Base-by-base conservation (phyloP, 2,888 invertebrate genomes). In the Muscina levida region DNA sequence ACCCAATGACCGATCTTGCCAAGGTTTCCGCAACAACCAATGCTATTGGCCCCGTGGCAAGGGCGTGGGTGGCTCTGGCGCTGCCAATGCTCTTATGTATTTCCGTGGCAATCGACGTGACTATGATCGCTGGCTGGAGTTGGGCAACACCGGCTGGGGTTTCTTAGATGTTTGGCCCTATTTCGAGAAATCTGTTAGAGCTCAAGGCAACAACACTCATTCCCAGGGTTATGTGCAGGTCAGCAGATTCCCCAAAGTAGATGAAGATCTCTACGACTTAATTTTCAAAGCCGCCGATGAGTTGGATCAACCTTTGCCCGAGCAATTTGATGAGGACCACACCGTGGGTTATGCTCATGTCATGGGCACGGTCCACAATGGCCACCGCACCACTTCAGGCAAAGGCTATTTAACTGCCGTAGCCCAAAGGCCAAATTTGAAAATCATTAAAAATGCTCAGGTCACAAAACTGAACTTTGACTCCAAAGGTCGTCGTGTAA, bases 261-360 rank as follows among this genome's bases (percentile, higher is more conserved):
- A 86, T 75, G 88, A 89, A 31, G 88, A 88, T 44, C 26, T 82
- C 37, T 92, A 92, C 0, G 89, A 92, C 3, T 93, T 93, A 86
- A 93, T 96, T 83, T 87, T 95, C 37, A 91, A 92, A 84, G 95
- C 95, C 0, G 94, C 93, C 0, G 83, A 91, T 72, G 94, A 96
- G 85, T 85, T 95, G 79, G 95, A 95, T 0, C 13, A 94, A 79
- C 90, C 91, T 19, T 89, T 92, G 4, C 85, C 92, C 0, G 94
- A 95, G 85, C 93, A 94, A 85, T 87, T 93, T 1, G 95, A 95
- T 84, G 95, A 94, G 0, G 92, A 82, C n/a, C 66, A 72, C 24
- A 57, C 77, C 15, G 79, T 77, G 1, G 94, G 94, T 2, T 93
- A 93, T 83, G 91, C 92, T 15, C 91, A 91, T 62, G 85, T 92